Evolutionary conservation across 2,113 vertebrate genomes (phyloP), one percentile per base, ranked within the genome.

Genomic region (Oryzias curvinotus): DNA sequence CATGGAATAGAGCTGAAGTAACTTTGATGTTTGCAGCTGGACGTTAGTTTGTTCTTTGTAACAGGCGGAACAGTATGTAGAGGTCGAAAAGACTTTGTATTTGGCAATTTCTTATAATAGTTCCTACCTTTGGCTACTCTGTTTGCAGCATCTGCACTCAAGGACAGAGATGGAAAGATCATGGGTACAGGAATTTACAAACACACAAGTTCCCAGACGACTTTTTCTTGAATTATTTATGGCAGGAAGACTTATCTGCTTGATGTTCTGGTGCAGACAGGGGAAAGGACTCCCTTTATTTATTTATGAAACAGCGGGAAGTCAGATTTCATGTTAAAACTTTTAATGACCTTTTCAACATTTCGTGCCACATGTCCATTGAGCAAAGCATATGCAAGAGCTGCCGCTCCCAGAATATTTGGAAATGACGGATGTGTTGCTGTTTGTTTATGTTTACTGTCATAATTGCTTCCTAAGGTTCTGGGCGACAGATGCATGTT

Each of bases 51-150:
- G 91, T 94, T 95, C 91, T 93, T 90, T 93, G 93, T 94, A 92
- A 85, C 90, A 5, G 41, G 87, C 92, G 95, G 36, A 36, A 36
- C 36, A 36, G 96, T 96, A 95, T 95, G 95, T 96, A 97, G 94
- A 70, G 62, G 60, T 57, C 8, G 45, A 52, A 93, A 91, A 93
- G 62, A 75, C 65, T 93, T 91, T 93, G 77, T 89, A 87, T 91
- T 90, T 84, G 78, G 89, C 91, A 93, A 95, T 95, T 95, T 94
- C 92, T 93, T 93, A 91, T 94, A 95, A 95, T 94, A 91, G 90
- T 92, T 93, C 93, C 91, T 92, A 90, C 87, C 84, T 88, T 91
- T 93, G 92, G 86, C 82, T 83, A 89, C 78, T 87, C 90, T 36
- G 36, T 36, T 36, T 91, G 89, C 91, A 85, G 79, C 88, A 77